Evolutionary conservation across 2,888 invertebrate genomes (phyloP).

Genomic region (Heliconius ismenius): DNA sequence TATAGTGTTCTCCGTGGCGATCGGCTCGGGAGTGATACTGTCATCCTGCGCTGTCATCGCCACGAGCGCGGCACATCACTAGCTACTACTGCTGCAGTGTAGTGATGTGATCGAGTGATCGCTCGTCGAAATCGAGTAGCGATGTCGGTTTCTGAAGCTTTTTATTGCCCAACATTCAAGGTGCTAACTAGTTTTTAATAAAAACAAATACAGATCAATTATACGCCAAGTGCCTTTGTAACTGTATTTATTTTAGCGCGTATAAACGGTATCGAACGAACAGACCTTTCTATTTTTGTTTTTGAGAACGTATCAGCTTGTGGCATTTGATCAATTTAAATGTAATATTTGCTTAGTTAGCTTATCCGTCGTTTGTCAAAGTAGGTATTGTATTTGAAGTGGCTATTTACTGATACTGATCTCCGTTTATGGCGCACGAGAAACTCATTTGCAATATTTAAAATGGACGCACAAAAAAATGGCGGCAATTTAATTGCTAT

Average conservation of each 20-base stretch:
- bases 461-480: conserved; percentile 60
- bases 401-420: neutral
- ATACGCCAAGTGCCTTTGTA: conserved; percentile 43
- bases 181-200: conserved; percentile 47
- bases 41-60: conserved; percentile 55
- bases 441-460: conserved; percentile 12
- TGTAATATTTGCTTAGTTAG: conserved; percentile 1
- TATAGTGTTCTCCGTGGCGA: conserved; percentile 73
- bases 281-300: conserved; percentile 23
- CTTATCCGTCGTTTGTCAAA: conserved; percentile 8
- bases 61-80: conserved; percentile 41
- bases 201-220: conserved; percentile 47
- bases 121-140: conserved; percentile 54
- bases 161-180: conserved; percentile 59
- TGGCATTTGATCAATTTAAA: conserved; percentile 33
- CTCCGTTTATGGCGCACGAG: conserved; percentile 1
- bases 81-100: conserved; percentile 42
- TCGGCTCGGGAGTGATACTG: conserved; percentile 70
- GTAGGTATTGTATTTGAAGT: neutral
- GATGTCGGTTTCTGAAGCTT: conserved; percentile 60
- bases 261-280: conserved; percentile 33
- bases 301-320: conserved; percentile 4
- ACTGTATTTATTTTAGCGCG: conserved; percentile 41
- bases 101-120: conserved; percentile 53
- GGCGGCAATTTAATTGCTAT: conserved; percentile 66